A percentile compares a stretch with the other conserved stretches of the same genome.
These are phyloP conservation scores for Zootoca vivipara DNA, from an alignment of 2,113 vertebrate genomes.

Conservation along the genomic window DNA sequence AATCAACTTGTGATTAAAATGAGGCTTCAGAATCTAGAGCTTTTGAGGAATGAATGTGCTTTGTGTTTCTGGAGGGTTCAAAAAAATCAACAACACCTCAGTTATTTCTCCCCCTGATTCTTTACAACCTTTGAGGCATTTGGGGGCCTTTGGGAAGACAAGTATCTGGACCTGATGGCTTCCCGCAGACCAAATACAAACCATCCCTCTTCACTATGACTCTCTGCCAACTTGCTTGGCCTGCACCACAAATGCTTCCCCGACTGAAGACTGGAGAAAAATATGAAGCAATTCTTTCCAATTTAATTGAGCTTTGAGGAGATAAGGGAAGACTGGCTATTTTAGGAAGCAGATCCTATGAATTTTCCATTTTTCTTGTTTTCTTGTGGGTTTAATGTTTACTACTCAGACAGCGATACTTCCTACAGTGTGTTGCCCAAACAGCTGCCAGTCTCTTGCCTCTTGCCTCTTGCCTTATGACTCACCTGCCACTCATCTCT, in stretches of 20 bases:
- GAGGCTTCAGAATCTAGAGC: neutral
- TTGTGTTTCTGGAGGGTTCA: neutral
- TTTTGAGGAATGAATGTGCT: neutral
- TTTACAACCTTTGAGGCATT: neutral
- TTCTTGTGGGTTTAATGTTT: neutral
- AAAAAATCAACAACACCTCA: neutral
- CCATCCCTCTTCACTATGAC: neutral
- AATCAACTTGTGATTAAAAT: neutral
- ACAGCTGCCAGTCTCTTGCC: neutral
- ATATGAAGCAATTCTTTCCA: neutral
- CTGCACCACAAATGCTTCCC: neutral
- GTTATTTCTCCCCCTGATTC: neutral
- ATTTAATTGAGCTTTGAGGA: no score
- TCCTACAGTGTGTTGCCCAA: neutral
- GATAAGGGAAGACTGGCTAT: neutral
- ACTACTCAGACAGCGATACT: neutral
- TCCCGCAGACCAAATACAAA: neutral
- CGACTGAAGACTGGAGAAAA: neutral
- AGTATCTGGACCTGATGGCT: no score
- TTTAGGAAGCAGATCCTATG: neutral
- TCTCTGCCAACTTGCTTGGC: neutral
- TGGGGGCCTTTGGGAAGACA: neutral
- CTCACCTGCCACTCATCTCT: neutral
- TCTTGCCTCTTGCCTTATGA: neutral
- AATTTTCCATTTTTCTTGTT: neutral